Evolutionary conservation across 2,888 invertebrate species (phyloP).

Genomic region (Timandra comae): DNA sequence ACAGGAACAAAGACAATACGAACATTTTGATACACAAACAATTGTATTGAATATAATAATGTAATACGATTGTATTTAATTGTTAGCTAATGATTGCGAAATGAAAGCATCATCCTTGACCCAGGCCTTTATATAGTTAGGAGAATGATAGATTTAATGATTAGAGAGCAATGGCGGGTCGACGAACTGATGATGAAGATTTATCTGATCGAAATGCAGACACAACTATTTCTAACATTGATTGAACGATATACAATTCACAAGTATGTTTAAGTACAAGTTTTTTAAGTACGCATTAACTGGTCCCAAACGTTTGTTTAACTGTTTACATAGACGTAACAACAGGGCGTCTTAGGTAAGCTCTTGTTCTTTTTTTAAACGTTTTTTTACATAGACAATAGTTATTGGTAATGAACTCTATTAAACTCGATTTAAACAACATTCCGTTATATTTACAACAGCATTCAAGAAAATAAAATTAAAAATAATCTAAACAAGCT

Average conservation of each 20-base stretch:
- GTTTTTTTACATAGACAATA: too few relatives aligned
- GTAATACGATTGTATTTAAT: constrained; percentile 17
- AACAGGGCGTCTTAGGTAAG: background rate
- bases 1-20: constrained; percentile 9
- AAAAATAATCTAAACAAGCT: too few relatives aligned
- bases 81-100: constrained; percentile 17
- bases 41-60: constrained; percentile 12
- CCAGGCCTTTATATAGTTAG: constrained; percentile 20
- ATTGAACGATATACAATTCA: background rate
- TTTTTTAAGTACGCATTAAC: background rate
- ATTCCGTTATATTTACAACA: too few relatives aligned
- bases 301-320: background rate
- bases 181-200: background rate
- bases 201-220: constrained; percentile 1
- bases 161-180: background rate
- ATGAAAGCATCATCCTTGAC: constrained; percentile 21
- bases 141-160: too few relatives aligned
- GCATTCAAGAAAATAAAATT: too few relatives aligned
- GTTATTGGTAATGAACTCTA: too few relatives aligned
- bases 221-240: background rate
- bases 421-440: too few relatives aligned
- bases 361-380: background rate
- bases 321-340: background rate
- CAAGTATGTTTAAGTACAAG: background rate
- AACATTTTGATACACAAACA: too few relatives aligned